These are phyloP conservation scores for Agrochola lychnidis DNA, from an alignment of 2,888 invertebrate species.

Conservation along the genomic window DNA sequence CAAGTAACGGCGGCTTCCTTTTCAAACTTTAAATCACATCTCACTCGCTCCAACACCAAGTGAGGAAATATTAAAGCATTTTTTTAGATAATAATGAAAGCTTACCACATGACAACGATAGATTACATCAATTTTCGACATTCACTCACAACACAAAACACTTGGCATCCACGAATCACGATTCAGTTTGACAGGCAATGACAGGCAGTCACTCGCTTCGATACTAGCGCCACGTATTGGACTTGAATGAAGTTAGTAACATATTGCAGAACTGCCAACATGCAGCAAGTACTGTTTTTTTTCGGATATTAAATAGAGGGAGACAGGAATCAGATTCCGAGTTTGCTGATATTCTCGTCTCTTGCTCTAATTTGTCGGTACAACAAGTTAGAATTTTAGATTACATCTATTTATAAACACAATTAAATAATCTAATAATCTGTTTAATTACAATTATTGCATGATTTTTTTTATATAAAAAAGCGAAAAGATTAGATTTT, in stretches of 20 bases:
- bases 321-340: background rate
- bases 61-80: conserved; percentile 17
- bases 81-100: conserved; percentile 64
- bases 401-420: no score
- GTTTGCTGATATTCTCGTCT: conserved; percentile 14
- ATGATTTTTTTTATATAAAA: no score
- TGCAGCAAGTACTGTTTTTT: background rate
- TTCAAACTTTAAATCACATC: conserved; percentile 50
- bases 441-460: no score
- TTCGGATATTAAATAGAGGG: conserved; percentile 17
- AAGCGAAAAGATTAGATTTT: no score
- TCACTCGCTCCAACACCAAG: conserved; percentile 18
- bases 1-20: conserved; percentile 85
- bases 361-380: background rate
- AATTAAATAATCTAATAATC: no score
- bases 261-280: conserved; percentile 35
- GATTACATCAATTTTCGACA: conserved; percentile 80
- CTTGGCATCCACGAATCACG: conserved; percentile 78
- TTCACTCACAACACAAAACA: conserved; percentile 89
- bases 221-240: conserved; percentile 84
- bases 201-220: conserved; percentile 54
- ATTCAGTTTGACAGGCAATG: conserved; percentile 74
- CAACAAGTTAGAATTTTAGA: no score
- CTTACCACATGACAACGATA: conserved; percentile 88
- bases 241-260: conserved; percentile 48